Percentiles rank a stretch among this genome's conserved stretches.
phyloP scores from a whole-genome alignment of 2,888 invertebrate species.

The Plagodis dolabraria region DNA sequence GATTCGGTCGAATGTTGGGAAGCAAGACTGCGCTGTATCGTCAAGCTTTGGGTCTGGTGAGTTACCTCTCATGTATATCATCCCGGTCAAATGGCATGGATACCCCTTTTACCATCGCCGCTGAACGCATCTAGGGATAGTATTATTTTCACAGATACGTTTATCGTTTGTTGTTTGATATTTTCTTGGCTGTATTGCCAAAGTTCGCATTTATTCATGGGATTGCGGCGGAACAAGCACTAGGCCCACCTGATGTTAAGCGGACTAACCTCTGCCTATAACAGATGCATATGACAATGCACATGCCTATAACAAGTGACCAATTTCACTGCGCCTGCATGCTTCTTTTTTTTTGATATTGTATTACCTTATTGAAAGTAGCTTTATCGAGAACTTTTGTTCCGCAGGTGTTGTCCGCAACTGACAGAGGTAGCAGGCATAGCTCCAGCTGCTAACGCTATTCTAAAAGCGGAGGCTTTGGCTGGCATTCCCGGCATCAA shows the following conservation, averaged over 20 bases:
- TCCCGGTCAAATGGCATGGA: too few species aligned
- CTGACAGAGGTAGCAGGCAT: constrained; percentile 78
- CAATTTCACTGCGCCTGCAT: too few species aligned
- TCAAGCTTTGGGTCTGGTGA: constrained; percentile 90
- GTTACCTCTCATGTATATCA: too few species aligned
- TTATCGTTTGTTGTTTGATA: not conserved
- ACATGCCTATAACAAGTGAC: too few species aligned
- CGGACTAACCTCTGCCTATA: too few species aligned
- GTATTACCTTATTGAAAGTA: too few species aligned
- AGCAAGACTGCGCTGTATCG: constrained; percentile 93
- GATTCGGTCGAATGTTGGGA: constrained; percentile 96
- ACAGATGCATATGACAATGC: too few species aligned
- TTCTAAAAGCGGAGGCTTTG: constrained; percentile 70
- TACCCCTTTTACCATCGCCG: not conserved
- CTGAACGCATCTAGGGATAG: not conserved
- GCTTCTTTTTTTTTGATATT: too few species aligned
- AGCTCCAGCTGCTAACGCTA: constrained; percentile 68
- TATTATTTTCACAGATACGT: not conserved
- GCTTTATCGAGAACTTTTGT: not conserved
- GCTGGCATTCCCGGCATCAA: constrained; percentile 74
- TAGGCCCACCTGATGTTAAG: too few species aligned
- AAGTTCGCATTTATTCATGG: too few species aligned
- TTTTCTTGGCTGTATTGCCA: too few species aligned
- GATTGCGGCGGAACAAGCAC: too few species aligned
- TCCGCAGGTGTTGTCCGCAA: constrained; percentile 76